Percentiles rank a stretch among this genome's conserved stretches.
Evolutionary conservation across 1,140 invertebrate genomes (phyloP).

Genomic region (Cherax quadricarinatus): DNA sequence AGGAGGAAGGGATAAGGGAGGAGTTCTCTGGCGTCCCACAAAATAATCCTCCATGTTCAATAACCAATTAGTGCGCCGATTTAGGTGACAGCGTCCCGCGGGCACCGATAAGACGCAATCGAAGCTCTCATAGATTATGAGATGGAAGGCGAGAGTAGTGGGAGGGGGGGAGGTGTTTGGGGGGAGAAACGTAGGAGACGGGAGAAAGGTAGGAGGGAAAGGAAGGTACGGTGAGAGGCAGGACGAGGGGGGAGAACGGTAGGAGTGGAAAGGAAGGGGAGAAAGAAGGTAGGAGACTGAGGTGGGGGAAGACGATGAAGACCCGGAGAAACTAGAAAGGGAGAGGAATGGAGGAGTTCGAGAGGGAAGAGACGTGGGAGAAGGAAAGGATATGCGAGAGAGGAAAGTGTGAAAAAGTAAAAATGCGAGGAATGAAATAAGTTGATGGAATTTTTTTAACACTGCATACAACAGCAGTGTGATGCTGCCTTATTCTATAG

Average conservation of each 20-base stretch:
- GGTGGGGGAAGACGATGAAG: not conserved
- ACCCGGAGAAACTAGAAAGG: not conserved
- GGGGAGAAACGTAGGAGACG: not conserved
- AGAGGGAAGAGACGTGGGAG: not conserved
- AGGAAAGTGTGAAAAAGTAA: not conserved
- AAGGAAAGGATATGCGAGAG: not conserved
- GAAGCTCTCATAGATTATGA: conserved; percentile 14
- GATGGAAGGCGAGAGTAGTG: not conserved
- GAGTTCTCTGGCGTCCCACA: not conserved
- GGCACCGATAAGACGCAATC: conserved; percentile 40
- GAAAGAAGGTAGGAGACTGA: too few relatives aligned
- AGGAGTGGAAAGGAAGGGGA: not conserved
- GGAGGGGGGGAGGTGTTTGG: not conserved
- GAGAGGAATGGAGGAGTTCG: not conserved
- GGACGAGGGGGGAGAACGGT: not conserved
- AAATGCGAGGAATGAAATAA: not conserved
- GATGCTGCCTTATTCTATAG: too few relatives aligned
- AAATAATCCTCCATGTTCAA: conserved; percentile 41
- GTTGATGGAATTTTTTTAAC: too few relatives aligned
- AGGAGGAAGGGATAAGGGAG: not conserved
- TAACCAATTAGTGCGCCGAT: conserved; percentile 50
- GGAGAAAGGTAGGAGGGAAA: not conserved
- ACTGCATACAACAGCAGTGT: too few relatives aligned
- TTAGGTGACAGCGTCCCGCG: conserved; percentile 46
- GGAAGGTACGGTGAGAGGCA: not conserved